Conservation (phyloP, 2,113 vertebrate genomes). For the Oceanites oceanicus region DNA sequence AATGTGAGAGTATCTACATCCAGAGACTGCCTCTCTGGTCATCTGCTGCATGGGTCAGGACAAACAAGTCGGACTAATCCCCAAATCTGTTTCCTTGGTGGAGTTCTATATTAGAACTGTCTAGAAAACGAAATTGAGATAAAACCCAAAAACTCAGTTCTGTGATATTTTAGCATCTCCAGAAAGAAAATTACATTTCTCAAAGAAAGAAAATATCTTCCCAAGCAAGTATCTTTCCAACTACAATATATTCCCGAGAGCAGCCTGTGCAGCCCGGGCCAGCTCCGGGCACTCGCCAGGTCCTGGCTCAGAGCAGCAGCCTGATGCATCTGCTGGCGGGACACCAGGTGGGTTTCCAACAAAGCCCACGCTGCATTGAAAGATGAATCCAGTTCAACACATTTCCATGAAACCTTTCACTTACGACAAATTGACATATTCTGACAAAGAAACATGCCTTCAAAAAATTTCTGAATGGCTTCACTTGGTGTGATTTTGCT, state of each 20-base stretch:
- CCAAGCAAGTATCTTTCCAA: not conserved
- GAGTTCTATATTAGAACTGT: not conserved
- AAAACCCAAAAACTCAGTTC: fast-evolving
- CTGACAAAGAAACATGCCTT: not conserved
- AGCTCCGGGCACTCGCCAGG: fast-evolving
- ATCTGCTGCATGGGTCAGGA: not conserved
- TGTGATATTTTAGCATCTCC: not conserved
- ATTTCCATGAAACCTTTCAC: fast-evolving
- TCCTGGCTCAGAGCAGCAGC: not conserved
- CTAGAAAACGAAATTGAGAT: not conserved
- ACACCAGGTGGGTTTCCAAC: fast-evolving
- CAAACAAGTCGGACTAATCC: not conserved
- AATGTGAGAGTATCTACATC: not conserved
- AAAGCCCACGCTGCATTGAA: not conserved
- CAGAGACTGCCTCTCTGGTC: not conserved
- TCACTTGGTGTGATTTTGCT: not conserved
- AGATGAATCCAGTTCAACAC: not conserved
- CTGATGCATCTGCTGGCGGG: not conserved
- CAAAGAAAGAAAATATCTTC: not conserved
- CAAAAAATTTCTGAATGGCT: not conserved
- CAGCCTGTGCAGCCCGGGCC: not conserved
- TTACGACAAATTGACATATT: not conserved
- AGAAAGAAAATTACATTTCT: not conserved
- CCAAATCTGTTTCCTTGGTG: not conserved
- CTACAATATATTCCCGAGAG: not conserved